Conservation (phyloP, 2,888 invertebrate genomes). For the Rhyacophila evoluta region DNA sequence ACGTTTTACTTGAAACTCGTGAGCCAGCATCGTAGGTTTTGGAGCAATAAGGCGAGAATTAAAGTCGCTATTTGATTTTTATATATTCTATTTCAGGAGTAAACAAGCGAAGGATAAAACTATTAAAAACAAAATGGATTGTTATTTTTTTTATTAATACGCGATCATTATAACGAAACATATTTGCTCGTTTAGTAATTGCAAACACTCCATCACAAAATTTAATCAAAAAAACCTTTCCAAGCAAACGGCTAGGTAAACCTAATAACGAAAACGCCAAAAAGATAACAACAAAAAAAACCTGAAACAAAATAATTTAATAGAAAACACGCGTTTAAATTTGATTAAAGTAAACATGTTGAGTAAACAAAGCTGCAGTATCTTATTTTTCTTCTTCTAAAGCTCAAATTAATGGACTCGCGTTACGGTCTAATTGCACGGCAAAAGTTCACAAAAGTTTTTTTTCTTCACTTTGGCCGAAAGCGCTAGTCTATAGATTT, state of each 20-base stretch:
- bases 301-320: neutral
- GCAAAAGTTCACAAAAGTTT: slow-evolving; percentile 27
- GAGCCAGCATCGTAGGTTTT: no score
- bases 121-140: no score
- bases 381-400: neutral
- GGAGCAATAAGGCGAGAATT: no score
- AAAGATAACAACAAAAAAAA: neutral
- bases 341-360: neutral
- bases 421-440: slow-evolving; percentile 32
- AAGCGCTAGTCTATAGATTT: neutral
- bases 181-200: no score
- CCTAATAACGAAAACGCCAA: neutral
- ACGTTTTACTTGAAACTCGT: no score
- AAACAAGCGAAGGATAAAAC: no score
- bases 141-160: no score
- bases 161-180: no score
- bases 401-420: slow-evolving; percentile 31
- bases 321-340: neutral
- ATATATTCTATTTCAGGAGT: no score
- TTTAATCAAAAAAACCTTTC: neutral
- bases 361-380: neutral
- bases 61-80: no score
- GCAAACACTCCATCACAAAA: no score
- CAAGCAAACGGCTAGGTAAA: neutral
- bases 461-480: slow-evolving; percentile 9